Conservation (phyloP, 2,888 invertebrate species). For the Acheta domesticus region DNA sequence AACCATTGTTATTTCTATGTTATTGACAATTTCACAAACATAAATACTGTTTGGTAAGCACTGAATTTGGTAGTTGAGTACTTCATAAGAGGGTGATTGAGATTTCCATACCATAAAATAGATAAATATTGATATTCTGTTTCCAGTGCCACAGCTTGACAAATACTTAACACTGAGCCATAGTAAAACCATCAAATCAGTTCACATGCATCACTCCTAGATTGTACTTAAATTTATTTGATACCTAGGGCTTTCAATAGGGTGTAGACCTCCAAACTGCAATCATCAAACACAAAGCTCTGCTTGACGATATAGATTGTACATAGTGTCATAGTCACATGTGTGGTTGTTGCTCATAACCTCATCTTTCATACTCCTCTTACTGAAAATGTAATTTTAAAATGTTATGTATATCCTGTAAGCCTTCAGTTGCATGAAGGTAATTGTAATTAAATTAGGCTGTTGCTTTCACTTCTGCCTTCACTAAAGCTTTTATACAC, state of each 20-base stretch:
- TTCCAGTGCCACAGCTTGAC: slow-evolving; percentile 18
- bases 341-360: slow-evolving; percentile 18
- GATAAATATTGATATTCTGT: background rate
- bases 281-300: background rate
- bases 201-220: slow-evolving; percentile 18
- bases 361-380: slow-evolving; percentile 9
- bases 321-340: slow-evolving; percentile 10
- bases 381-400: slow-evolving; percentile 18
- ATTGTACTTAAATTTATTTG: slow-evolving; percentile 8
- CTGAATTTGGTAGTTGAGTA: slow-evolving; percentile 18
- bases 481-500: slow-evolving; percentile 18
- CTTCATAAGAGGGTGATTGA: slow-evolving; percentile 18
- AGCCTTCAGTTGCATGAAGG: slow-evolving; percentile 18
- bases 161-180: background rate
- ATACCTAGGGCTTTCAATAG: slow-evolving; percentile 7
- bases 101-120: slow-evolving; percentile 6
- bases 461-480: slow-evolving; percentile 18
- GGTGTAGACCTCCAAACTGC: slow-evolving; percentile 18
- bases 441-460: slow-evolving; percentile 18
- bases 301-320: slow-evolving; percentile 4
- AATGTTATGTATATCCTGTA: slow-evolving; percentile 18
- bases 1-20: slow-evolving; percentile 18
- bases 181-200: slow-evolving; percentile 3
- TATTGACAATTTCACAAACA: slow-evolving; percentile 18
- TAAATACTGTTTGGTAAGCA: slow-evolving; percentile 9